phyloP scores from a whole-genome alignment of 2,888 invertebrate genomes.

The Celastrina argiolus region DNA sequence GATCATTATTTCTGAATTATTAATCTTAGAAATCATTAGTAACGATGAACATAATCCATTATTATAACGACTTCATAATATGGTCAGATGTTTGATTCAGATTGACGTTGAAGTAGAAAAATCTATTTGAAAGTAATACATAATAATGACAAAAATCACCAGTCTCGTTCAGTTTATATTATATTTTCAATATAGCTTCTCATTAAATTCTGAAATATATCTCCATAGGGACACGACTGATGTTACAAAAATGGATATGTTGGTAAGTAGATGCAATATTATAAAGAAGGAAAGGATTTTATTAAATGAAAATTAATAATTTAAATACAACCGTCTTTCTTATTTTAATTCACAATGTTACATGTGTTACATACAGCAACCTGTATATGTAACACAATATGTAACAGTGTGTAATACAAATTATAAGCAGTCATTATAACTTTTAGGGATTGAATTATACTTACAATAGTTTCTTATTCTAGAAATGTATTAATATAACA shows the following conservation, averaged over 20 bases:
- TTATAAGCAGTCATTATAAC: no score
- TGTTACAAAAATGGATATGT: constrained; percentile 12
- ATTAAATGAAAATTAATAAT: no score
- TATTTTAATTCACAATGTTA: no score
- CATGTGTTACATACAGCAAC: no score
- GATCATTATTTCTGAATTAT: constrained; percentile 12
- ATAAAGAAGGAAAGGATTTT: no score
- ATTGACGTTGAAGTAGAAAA: no score
- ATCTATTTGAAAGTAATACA: no score
- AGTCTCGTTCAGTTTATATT: background rate
- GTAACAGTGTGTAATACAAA: no score
- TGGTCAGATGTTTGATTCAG: background rate
- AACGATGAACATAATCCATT: background rate
- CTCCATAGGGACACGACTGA: background rate
- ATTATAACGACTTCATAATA: constrained; percentile 2
- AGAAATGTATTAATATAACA: no score
- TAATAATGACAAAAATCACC: background rate
- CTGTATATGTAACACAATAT: no score
- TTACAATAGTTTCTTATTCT: no score
- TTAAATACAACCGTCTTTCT: background rate
- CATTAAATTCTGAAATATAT: background rate
- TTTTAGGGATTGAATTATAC: no score
- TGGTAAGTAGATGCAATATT: constrained; percentile 12
- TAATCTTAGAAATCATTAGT: background rate
- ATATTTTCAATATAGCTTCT: background rate